Evolutionary conservation across 2,113 vertebrate species (phyloP).

Genomic region (Cyrtonyx montezumae): DNA sequence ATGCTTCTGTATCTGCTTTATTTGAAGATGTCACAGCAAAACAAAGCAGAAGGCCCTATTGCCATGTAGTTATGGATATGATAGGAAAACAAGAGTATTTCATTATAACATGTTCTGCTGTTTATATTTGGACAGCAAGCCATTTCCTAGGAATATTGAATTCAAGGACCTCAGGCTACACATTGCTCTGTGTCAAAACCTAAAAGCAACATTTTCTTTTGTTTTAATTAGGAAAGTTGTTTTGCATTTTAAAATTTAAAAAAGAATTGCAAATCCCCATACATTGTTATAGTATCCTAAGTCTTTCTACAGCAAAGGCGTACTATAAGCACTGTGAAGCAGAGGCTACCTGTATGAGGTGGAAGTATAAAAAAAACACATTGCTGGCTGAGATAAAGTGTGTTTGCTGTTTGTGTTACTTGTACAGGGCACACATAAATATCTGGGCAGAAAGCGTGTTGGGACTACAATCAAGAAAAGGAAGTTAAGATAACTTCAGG

Average conservation of each 20-base stretch:
- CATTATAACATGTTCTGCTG: background rate
- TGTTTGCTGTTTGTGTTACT: background rate
- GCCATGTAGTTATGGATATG: background rate
- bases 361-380: background rate
- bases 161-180: background rate
- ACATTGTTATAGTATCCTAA: background rate
- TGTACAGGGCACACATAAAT: background rate
- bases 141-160: background rate
- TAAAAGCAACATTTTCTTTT: background rate
- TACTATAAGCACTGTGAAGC: background rate
- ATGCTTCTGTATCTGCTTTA: background rate
- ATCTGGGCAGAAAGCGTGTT: background rate
- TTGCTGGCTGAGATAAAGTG: background rate
- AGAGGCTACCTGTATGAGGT: background rate
- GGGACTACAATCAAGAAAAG: slow-evolving; percentile 5
- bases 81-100: background rate
- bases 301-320: background rate
- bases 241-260: background rate
- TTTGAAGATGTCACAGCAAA: background rate
- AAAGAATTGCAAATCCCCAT: background rate
- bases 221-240: background rate
- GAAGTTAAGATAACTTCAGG: background rate
- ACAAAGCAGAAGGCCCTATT: background rate
- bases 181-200: background rate
- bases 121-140: background rate